These are phyloP conservation scores for Rhinogobius similis DNA, from an alignment of 2,113 vertebrate genomes.

Conservation along the genomic window DNA sequence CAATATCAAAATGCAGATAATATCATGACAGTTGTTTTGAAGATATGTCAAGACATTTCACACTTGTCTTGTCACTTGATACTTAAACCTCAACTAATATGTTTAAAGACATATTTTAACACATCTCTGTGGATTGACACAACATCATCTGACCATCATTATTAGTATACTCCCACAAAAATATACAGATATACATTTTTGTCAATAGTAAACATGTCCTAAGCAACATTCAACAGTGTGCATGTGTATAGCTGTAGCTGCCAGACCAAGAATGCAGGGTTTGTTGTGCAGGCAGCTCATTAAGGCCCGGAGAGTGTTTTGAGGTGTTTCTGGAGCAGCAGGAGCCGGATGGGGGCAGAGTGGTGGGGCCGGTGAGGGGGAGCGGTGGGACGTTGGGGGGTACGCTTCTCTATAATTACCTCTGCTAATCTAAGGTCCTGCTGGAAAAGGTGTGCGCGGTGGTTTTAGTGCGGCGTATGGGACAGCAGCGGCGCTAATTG, in stretches of 20 bases:
- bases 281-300: slow-evolving; percentile 79
- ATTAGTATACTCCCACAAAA: no score
- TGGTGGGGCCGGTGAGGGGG: slow-evolving; percentile 36
- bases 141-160: no score
- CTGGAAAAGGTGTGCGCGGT: slow-evolving; percentile 37
- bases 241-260: slow-evolving; percentile 32
- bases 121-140: no score
- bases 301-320: slow-evolving; percentile 77
- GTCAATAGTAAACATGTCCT: no score
- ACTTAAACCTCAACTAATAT: no score
- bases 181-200: no score
- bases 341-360: slow-evolving; percentile 81
- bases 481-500: slow-evolving; percentile 65
- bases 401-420: slow-evolving; percentile 76
- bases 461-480: slow-evolving; percentile 45
- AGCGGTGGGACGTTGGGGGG: slow-evolving; percentile 32
- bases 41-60: no score
- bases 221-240: not conserved
- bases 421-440: slow-evolving; percentile 53
- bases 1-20: no score
- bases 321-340: slow-evolving; percentile 77
- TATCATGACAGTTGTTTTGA: no score
- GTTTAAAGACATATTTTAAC: no score
- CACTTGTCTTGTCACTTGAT: no score
- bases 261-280: slow-evolving; percentile 66